phyloP scores from a whole-genome alignment of 2,888 invertebrate genomes.

The Melieria omissa region DNA sequence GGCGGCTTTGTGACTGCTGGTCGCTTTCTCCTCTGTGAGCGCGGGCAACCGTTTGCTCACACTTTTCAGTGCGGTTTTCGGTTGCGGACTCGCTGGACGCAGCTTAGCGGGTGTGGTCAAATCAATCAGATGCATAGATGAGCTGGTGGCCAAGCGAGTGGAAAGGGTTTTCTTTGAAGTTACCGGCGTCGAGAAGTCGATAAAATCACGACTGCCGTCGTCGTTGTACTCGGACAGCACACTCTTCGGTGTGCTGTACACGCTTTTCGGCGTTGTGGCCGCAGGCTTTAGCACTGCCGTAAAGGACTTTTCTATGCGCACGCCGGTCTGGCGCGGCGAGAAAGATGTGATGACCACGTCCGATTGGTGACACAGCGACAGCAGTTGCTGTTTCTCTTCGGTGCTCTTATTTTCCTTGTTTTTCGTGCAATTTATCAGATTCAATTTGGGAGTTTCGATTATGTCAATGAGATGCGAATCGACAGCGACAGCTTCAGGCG shows the following conservation, averaged over 20 bases:
- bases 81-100: constrained; percentile 32
- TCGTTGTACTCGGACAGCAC: constrained; percentile 50
- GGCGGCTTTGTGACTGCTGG: constrained; percentile 32
- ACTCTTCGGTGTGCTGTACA: constrained; percentile 53
- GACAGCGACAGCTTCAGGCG: constrained; percentile 42
- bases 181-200: constrained; percentile 55
- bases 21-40: constrained; percentile 23
- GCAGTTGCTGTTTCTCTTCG: constrained; percentile 35
- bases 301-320: constrained; percentile 59
- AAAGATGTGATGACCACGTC: constrained; percentile 63
- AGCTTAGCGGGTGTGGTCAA: constrained; percentile 59
- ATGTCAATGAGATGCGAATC: constrained; percentile 21
- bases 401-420: constrained; percentile 52
- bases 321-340: constrained; percentile 60
- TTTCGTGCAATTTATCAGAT: constrained; percentile 50
- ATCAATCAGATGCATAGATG: constrained; percentile 63
- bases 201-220: constrained; percentile 51
- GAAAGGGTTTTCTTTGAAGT: constrained; percentile 47
- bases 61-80: constrained; percentile 34
- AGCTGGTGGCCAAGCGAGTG: constrained; percentile 36
- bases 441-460: constrained; percentile 50
- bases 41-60: constrained; percentile 7
- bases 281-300: constrained; percentile 50
- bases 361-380: constrained; percentile 50
- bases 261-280: constrained; percentile 48